phyloP scores from a whole-genome alignment of 2,113 vertebrate genomes.

The Shinisaurus crocodilurus region DNA sequence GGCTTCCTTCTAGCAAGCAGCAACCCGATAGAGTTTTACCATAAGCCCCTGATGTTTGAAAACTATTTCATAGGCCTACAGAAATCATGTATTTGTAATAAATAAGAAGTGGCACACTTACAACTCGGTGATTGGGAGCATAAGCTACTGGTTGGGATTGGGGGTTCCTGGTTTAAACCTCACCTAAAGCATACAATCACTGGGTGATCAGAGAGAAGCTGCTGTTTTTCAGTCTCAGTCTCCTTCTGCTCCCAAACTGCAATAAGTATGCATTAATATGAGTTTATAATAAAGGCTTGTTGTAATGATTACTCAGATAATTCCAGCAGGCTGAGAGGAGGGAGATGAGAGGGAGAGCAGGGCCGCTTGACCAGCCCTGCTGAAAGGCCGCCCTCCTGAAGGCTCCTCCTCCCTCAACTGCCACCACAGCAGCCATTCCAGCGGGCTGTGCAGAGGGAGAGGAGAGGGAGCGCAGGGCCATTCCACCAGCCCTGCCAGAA shows the following conservation, averaged over 20 bases:
- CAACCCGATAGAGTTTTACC: too few relatives aligned
- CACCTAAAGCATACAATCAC: neutral
- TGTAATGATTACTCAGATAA: neutral
- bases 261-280: neutral
- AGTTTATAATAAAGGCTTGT: neutral
- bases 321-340: too few relatives aligned
- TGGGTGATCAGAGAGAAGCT: neutral
- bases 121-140: neutral
- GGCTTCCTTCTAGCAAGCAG: too few relatives aligned
- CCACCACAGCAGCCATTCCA: too few relatives aligned
- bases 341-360: too few relatives aligned
- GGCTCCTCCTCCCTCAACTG: too few relatives aligned
- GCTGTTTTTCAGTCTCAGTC: neutral
- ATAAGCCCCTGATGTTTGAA: neutral
- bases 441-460: too few relatives aligned
- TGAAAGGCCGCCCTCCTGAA: too few relatives aligned
- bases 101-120: neutral
- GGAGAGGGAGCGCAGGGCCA: too few relatives aligned
- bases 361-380: too few relatives aligned
- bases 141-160: neutral
- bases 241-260: neutral
- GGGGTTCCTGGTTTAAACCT: neutral
- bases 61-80: neutral
- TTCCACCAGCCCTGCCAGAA: too few relatives aligned
- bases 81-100: neutral